Percentiles rank a stretch among this genome's conserved stretches.
Evolutionary conservation across 2,888 invertebrate species (phyloP).

Genomic region (Strigamia crassipes): DNA sequence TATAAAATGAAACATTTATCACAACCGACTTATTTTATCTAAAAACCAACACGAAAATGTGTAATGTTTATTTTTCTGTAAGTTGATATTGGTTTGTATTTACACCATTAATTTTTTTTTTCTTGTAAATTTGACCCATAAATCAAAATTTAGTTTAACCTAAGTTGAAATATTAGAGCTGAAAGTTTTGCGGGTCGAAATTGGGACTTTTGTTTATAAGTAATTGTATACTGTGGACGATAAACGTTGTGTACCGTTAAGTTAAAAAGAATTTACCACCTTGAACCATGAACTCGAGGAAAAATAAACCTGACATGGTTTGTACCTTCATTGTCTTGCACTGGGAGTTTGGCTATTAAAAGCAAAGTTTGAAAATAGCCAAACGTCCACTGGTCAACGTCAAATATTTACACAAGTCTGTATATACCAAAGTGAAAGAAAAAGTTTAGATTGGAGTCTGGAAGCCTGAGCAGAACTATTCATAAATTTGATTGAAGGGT

Average conservation of each 20-base stretch:
- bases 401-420: slow-evolving; percentile 26
- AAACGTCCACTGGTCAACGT: slow-evolving; percentile 32
- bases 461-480: slow-evolving; percentile 9
- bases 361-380: slow-evolving; percentile 12
- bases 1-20: not conserved
- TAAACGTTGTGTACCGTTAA: slow-evolving; percentile 3
- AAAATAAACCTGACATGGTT: slow-evolving; percentile 30
- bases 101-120: not conserved
- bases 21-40: not conserved
- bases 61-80: slow-evolving; percentile 11
- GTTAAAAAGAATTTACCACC: slow-evolving; percentile 15
- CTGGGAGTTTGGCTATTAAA: slow-evolving; percentile 9
- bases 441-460: slow-evolving; percentile 32
- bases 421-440: slow-evolving; percentile 2
- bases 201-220: slow-evolving; percentile 38
- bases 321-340: slow-evolving; percentile 11
- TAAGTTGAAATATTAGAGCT: slow-evolving; percentile 25
- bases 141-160: slow-evolving; percentile 33
- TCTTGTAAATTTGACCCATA: not conserved
- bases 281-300: not conserved
- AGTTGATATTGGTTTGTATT: slow-evolving; percentile 19
- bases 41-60: not conserved
- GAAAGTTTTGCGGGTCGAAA: slow-evolving; percentile 17
- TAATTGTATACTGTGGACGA: slow-evolving; percentile 27
- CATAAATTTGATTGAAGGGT: slow-evolving; percentile 42